phyloP scores from a whole-genome alignment of 2,888 invertebrate species.

The Thymelicus acteon region DNA sequence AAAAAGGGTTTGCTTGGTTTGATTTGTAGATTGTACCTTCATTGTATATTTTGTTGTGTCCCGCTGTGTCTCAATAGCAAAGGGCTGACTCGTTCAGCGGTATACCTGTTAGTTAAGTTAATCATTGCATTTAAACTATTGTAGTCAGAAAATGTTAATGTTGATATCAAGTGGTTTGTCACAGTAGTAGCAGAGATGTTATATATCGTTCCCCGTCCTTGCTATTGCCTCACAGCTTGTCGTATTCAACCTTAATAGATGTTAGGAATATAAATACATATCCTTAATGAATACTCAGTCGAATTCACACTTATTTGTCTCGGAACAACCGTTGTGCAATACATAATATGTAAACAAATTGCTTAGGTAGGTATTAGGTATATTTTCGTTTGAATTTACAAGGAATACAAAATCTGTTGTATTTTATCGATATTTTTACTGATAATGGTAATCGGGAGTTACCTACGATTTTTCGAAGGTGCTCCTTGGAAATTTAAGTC shows the following conservation, averaged over 20 bases:
- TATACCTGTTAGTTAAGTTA: conserved; percentile 40
- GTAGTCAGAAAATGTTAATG: conserved; percentile 70
- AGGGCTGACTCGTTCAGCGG: conserved; percentile 52
- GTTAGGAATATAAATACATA: conserved; percentile 80
- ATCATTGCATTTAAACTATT: conserved; percentile 58
- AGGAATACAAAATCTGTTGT: conserved; percentile 81
- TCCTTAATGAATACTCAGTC: conserved; percentile 82
- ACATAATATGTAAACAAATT: conserved; percentile 73
- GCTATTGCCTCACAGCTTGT: conserved; percentile 75
- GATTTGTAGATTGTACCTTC: conserved; percentile 75
- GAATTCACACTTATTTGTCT: conserved; percentile 72
- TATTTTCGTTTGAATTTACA: conserved; percentile 82
- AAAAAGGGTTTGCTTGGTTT: conserved; percentile 79
- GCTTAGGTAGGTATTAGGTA: conserved; percentile 82
- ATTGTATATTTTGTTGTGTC: conserved; percentile 72
- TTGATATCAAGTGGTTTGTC: conserved; percentile 61
- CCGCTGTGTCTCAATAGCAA: conserved; percentile 79
- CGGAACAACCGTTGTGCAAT: conserved; percentile 82
- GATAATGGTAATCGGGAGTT: conserved; percentile 58
- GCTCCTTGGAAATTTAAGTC: conserved; percentile 73
- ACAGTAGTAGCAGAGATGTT: conserved; percentile 54
- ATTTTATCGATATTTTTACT: conserved; percentile 82
- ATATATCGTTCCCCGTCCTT: conserved; percentile 55
- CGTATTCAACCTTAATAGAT: conserved; percentile 73
- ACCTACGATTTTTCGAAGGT: conserved; percentile 58